Percentiles rank a stretch among this genome's conserved stretches.
phyloP scores from a whole-genome alignment of 2,797 vertebrate species.

The Antennarius maculatus region DNA sequence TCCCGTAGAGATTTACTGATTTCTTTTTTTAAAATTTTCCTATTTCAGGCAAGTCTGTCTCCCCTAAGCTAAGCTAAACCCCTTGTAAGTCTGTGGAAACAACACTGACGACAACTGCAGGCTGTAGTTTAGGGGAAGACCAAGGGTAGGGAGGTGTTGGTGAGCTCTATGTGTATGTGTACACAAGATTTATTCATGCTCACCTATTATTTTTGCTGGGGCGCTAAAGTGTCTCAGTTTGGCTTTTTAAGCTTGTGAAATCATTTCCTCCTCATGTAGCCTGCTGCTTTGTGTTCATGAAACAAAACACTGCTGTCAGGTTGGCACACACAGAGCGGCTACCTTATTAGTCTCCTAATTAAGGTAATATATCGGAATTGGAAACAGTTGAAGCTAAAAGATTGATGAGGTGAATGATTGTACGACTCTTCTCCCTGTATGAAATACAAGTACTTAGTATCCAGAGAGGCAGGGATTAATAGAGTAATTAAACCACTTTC shows the following conservation, averaged over 20 bases:
- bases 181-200: constrained; percentile 23
- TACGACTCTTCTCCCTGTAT: constrained; percentile 59
- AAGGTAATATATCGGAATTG: constrained; percentile 71
- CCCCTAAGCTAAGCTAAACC: constrained; percentile 45
- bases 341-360: constrained; percentile 66
- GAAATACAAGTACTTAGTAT: constrained; percentile 56
- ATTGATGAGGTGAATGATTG: constrained; percentile 53
- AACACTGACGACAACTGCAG: constrained; percentile 6
- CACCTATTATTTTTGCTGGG: constrained; percentile 36
- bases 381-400: constrained; percentile 70
- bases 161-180: constrained; percentile 3
- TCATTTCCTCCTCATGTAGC: constrained; percentile 42
- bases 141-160: background rate
- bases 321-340: constrained; percentile 41
- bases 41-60: constrained; percentile 29
- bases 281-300: constrained; percentile 36
- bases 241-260: constrained; percentile 58
- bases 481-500: constrained; percentile 75
- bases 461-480: constrained; percentile 71
- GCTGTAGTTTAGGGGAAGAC: constrained; percentile 14
- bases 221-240: constrained; percentile 58
- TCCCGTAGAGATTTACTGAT: constrained; percentile 30
- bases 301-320: constrained; percentile 50
- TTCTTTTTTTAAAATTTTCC: background rate
- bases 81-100: constrained; percentile 48